A percentile compares a stretch with the other conserved stretches of the same genome.
Conservation (phyloP, 2,888 invertebrate species). For the Tupiocoris notatus region DNA sequence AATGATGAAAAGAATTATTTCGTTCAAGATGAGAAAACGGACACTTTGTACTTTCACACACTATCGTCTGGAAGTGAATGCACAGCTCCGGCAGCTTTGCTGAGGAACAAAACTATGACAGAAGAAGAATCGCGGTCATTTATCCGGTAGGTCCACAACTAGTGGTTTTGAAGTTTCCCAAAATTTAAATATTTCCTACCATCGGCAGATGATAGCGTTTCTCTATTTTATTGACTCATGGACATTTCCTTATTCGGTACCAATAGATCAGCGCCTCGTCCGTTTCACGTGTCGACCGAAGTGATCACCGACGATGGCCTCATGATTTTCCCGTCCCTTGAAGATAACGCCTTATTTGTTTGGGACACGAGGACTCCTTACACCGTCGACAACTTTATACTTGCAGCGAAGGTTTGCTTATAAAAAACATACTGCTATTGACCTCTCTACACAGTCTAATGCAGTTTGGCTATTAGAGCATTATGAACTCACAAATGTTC, state of each 20-base stretch:
- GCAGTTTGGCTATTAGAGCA: too few species aligned
- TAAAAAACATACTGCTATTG: too few species aligned
- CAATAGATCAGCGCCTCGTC: constrained; percentile 13
- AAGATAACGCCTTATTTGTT: constrained; percentile 37
- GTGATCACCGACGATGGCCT: constrained; percentile 28
- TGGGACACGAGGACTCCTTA: constrained; percentile 42
- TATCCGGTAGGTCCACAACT: constrained; percentile 4
- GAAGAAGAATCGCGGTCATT: constrained; percentile 34
- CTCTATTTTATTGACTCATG: too few species aligned
- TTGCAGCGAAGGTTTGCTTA: constrained; percentile 37
- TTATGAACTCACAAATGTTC: too few species aligned
- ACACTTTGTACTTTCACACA: constrained; percentile 39
- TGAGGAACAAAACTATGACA: constrained; percentile 31
- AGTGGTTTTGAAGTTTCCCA: too few species aligned
- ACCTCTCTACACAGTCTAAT: too few species aligned
- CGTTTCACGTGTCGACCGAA: constrained; percentile 41
- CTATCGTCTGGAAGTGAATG: constrained; percentile 39
- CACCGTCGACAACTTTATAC: constrained; percentile 25
- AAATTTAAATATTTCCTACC: too few species aligned
- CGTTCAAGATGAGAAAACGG: constrained; percentile 24
- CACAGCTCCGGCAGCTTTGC: constrained; percentile 11
- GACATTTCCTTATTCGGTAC: too few species aligned
- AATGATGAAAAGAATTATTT: too few species aligned
- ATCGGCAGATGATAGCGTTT: too few species aligned
- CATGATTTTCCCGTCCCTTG: constrained; percentile 39